These are phyloP conservation scores for Orestias chungarensis DNA, from an alignment of 2,797 vertebrate species.

Conservation along the genomic window DNA sequence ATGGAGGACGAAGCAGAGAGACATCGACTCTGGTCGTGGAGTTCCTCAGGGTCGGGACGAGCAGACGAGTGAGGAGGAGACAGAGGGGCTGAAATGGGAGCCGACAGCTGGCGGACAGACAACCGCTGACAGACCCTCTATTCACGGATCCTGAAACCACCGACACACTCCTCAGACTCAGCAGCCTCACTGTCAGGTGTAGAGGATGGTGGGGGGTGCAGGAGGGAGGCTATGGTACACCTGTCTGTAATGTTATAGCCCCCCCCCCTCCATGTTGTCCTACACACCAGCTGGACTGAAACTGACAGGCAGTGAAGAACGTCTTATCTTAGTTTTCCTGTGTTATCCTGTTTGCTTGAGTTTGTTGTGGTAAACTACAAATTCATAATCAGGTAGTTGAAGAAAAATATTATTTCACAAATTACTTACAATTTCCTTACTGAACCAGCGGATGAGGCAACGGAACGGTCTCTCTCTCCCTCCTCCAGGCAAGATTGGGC, in stretches of 20 bases:
- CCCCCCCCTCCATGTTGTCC: slow-evolving; percentile 39
- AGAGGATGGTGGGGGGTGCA: slow-evolving; percentile 22
- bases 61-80: slow-evolving; percentile 6
- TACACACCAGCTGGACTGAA: slow-evolving; percentile 66
- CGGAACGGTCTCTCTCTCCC: no score
- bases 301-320: slow-evolving; percentile 16
- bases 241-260: slow-evolving; percentile 72
- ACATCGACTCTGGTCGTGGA: background rate
- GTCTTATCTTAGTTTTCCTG: no score
- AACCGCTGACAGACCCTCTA: slow-evolving; percentile 78
- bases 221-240: slow-evolving; percentile 52
- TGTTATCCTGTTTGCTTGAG: no score
- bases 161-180: slow-evolving; percentile 41
- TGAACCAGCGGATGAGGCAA: no score
- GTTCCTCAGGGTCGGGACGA: background rate
- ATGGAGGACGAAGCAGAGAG: no score
- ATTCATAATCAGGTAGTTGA: no score
- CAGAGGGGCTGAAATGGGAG: slow-evolving; percentile 76
- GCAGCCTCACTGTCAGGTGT: slow-evolving; percentile 56
- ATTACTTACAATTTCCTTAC: no score
- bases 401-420: no score
- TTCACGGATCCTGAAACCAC: slow-evolving; percentile 71
- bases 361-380: no score
- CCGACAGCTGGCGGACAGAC: slow-evolving; percentile 84
- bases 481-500: no score